Base-by-base conservation (phyloP, 37 sponge, comb jelly and placozoan genomes). In the Petrosia ficiformis region DNA sequence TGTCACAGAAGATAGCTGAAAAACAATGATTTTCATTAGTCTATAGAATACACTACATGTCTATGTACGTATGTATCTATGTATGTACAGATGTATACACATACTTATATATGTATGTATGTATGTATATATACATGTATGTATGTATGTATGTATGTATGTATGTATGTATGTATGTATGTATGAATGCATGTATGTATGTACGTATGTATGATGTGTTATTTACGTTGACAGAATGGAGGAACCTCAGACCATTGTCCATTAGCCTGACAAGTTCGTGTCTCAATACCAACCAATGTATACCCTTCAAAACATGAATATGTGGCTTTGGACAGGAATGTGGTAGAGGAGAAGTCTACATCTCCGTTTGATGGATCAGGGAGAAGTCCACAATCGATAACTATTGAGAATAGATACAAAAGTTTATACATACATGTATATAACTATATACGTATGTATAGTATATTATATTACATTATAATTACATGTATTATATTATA, bases 211-310 rank as follows among this genome's bases (percentile, higher is more conserved):
- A 48, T 48, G 54, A 8, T 48, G 14, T 14, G 8, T 8, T 30
- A 74, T 80, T 76, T 79, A 89, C 90, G 42, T 43, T 30, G 29
- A 41, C 91, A 90, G 2, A 29, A 0, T 39, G 91, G 85, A 29
- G 36, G 69, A 29, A 41, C 11, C 24, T 84, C 83, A 42, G 83
- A 82, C 92, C 92, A 91, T 19, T 43, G 25, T 32, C 75, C 87
- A 79, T 72, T 65, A 3, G 56, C 57, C 40, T 75, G 72, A 35
- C 92, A 91, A 3, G 16, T 63, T 22, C 87, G 67, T 0, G 16
- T 22, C 0, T 28, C 24, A 16, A 25, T 22, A 39, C 92, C 92
- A 28, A 37, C 80, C 10, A 86, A 44, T 0, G 34, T 65, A 57
- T 63, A 86, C 3, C 87, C 86, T 8, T 40, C 21, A 24, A 74